phyloP scores from a whole-genome alignment of 2,797 vertebrate genomes.

The Darevskia mixta region DNA sequence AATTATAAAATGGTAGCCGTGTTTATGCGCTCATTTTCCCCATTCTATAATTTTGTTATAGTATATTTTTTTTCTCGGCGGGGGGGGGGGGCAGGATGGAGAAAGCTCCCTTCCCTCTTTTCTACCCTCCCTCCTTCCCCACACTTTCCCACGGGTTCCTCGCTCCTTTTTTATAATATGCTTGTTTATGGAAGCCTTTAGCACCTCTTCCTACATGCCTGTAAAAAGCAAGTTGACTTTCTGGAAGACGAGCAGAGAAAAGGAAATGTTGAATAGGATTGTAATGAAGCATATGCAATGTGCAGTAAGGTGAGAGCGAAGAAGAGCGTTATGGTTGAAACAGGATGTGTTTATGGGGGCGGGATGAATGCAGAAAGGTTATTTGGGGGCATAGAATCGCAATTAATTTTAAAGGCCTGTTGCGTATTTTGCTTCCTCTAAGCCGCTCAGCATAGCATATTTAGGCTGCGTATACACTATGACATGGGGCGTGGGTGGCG shows the following conservation, averaged over 20 bases:
- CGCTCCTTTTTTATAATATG: slow-evolving; percentile 57
- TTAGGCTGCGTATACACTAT: background rate
- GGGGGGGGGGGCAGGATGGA: background rate
- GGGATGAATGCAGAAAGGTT: too few relatives aligned
- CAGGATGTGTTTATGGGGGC: too few relatives aligned
- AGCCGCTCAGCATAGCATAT: background rate
- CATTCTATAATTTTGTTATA: background rate
- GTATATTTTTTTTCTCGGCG: too few relatives aligned
- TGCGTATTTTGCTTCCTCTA: background rate
- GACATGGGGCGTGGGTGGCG: too few relatives aligned
- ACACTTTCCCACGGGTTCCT: slow-evolving; percentile 42
- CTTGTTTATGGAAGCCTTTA: slow-evolving; percentile 60
- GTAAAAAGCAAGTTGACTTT: background rate
- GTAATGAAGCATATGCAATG: slow-evolving; percentile 19
- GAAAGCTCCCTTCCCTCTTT: slow-evolving; percentile 57
- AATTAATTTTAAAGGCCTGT: background rate
- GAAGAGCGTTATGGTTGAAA: background rate
- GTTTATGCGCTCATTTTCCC: background rate
- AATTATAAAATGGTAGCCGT: slow-evolving; percentile 35
- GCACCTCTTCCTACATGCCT: slow-evolving; percentile 52
- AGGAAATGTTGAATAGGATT: slow-evolving; percentile 25
- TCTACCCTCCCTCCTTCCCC: slow-evolving; percentile 32
- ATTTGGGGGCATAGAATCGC: background rate
- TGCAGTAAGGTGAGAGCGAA: background rate
- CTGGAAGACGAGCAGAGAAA: background rate